A percentile compares a stretch with the other conserved stretches of the same genome.
Conservation (phyloP, 2,888 invertebrate species). For the Lymantria dispar region DNA sequence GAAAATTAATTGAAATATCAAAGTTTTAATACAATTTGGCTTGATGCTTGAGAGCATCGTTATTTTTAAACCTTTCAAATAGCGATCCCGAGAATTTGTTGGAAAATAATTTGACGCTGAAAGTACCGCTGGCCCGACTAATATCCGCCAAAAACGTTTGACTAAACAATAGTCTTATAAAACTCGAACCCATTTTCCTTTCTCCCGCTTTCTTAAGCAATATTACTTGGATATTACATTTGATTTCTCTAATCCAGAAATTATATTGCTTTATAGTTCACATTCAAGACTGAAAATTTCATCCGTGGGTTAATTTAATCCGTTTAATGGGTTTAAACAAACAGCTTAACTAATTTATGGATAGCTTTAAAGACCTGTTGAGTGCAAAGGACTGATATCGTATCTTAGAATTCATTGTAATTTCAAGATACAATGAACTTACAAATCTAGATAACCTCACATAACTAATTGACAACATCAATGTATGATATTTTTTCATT, state of each 20-base stretch:
- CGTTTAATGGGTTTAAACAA: conserved; percentile 21
- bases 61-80: conserved; percentile 30
- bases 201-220: conserved; percentile 3
- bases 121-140: conserved; percentile 16
- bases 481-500: no score
- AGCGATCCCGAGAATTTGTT: conserved; percentile 17
- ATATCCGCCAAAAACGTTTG: conserved; percentile 28
- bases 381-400: no score
- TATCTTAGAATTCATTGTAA: no score
- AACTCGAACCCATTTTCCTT: conserved; percentile 17
- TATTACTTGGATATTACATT: conserved; percentile 19
- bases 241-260: conserved; percentile 19
- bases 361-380: neutral
- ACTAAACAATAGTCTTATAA: conserved; percentile 22
- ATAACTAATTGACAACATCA: no score
- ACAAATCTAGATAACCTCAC: no score
- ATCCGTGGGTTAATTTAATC: conserved; percentile 22
- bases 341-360: conserved; percentile 22
- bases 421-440: no score
- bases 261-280: conserved; percentile 15
- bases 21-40: conserved; percentile 30
- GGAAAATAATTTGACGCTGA: neutral
- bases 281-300: conserved; percentile 12
- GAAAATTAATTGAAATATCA: conserved; percentile 27
- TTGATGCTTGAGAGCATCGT: conserved; percentile 26